These are phyloP conservation scores for Falco punctatus DNA, from an alignment of 2,113 vertebrate genomes.

Conservation along the genomic window DNA sequence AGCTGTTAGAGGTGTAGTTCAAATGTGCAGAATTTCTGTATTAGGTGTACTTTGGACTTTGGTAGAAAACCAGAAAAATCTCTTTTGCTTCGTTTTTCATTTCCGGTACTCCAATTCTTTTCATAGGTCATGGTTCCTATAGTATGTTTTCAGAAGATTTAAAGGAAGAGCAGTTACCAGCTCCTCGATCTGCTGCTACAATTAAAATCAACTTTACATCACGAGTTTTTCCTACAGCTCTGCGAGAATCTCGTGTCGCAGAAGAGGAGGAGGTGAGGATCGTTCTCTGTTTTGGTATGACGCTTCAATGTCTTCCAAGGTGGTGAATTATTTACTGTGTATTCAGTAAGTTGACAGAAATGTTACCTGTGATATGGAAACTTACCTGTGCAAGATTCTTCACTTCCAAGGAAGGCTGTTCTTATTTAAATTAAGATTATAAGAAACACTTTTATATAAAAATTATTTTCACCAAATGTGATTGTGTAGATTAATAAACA, in stretches of 20 bases:
- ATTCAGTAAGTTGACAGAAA: not conserved
- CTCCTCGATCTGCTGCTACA: conserved; percentile 80
- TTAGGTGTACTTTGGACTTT: not conserved
- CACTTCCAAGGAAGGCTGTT: not conserved
- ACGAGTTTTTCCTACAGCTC: conserved; percentile 89
- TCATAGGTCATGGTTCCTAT: conserved; percentile 49
- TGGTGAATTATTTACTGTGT: not conserved
- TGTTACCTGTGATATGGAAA: not conserved
- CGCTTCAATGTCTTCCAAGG: not conserved
- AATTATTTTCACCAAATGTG: not conserved
- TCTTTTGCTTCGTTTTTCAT: not conserved
- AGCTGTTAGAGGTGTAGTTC: not conserved
- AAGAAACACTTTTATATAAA: not conserved
- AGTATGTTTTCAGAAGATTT: conserved; percentile 71
- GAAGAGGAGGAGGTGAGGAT: conserved; percentile 90
- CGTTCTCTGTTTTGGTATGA: not conserved
- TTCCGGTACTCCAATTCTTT: not conserved
- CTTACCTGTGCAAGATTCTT: not conserved
- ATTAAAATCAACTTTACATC: conserved; percentile 88
- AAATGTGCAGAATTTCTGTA: not conserved
- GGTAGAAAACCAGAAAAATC: not conserved
- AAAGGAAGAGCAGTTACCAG: conserved; percentile 71
- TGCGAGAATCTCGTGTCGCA: conserved; percentile 84
- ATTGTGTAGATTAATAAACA: not conserved
- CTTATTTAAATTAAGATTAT: not conserved